Percentiles rank a stretch among this genome's conserved stretches.
These are phyloP conservation scores for Phrynosoma blainvillii DNA, from an alignment of 2,113 vertebrate genomes.

Conservation along the genomic window DNA sequence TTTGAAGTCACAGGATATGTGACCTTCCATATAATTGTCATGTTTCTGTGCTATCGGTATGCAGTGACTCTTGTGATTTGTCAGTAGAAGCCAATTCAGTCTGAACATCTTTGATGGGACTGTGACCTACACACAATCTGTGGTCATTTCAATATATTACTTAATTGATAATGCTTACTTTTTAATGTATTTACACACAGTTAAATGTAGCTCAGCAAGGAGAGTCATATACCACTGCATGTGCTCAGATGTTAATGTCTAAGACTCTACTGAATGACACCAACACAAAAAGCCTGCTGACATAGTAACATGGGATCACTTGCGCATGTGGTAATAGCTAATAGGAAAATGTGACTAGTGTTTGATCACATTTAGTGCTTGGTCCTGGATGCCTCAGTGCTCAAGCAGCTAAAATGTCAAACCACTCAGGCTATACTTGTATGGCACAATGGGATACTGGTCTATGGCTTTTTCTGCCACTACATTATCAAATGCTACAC, in stretches of 20 bases:
- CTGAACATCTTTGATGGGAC: background rate
- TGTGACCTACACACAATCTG: background rate
- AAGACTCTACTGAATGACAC: too few relatives aligned
- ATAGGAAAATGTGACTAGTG: too few relatives aligned
- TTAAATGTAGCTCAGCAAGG: background rate
- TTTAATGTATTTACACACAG: background rate
- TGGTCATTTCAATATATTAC: background rate
- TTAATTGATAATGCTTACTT: background rate
- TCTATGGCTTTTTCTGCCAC: background rate
- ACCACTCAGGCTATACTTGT: too few relatives aligned
- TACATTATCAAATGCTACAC: background rate
- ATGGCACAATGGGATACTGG: background rate
- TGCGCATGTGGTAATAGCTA: too few relatives aligned
- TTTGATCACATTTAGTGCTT: too few relatives aligned
- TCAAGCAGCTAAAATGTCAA: background rate
- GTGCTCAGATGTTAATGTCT: too few relatives aligned
- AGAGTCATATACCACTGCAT: too few relatives aligned
- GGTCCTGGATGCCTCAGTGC: background rate
- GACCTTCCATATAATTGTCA: background rate
- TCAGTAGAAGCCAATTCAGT: background rate
- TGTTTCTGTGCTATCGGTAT: background rate
- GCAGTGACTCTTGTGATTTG: background rate
- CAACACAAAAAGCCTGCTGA: too few relatives aligned
- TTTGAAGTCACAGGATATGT: background rate
- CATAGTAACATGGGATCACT: too few relatives aligned